Evolutionary conservation across 2,888 invertebrate species (phyloP).

Genomic region (Erynnis tages): DNA sequence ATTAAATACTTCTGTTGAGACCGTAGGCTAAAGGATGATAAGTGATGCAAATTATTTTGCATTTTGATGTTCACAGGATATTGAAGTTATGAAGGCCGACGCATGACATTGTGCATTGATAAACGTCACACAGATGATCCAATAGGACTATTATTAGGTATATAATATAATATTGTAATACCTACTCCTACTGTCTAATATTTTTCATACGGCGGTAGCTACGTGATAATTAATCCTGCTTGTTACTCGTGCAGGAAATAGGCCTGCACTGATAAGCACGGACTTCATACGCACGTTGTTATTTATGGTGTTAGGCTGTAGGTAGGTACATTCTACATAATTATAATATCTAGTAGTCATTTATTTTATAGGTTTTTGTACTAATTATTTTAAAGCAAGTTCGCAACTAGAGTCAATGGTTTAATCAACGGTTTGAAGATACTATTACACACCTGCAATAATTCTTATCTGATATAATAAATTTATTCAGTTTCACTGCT

Average conservation of each 20-base stretch:
- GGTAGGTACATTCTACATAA: no score
- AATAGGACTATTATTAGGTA: neutral
- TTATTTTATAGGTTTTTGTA: no score
- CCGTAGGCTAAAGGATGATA: neutral
- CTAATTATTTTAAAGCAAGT: no score
- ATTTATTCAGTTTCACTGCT: no score
- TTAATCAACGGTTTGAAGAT: no score
- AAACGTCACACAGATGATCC: constrained; percentile 14
- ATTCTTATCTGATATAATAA: no score
- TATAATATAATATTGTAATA: neutral
- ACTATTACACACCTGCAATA: no score
- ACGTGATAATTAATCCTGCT: constrained; percentile 44
- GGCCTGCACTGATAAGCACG: constrained; percentile 45
- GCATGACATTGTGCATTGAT: constrained; percentile 20
- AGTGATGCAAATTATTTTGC: constrained; percentile 24
- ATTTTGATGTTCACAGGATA: constrained; percentile 19
- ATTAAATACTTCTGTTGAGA: neutral
- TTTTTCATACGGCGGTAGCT: constrained; percentile 3
- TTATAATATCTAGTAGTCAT: no score
- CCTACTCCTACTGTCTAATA: neutral
- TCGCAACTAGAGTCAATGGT: no score
- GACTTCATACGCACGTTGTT: constrained; percentile 32
- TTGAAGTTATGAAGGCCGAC: constrained; percentile 24
- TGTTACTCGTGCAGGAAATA: constrained; percentile 46
- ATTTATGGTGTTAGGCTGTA: constrained; percentile 25